Conservation (phyloP, 2,797 vertebrate species). For the Pangasius sanitwongsei region DNA sequence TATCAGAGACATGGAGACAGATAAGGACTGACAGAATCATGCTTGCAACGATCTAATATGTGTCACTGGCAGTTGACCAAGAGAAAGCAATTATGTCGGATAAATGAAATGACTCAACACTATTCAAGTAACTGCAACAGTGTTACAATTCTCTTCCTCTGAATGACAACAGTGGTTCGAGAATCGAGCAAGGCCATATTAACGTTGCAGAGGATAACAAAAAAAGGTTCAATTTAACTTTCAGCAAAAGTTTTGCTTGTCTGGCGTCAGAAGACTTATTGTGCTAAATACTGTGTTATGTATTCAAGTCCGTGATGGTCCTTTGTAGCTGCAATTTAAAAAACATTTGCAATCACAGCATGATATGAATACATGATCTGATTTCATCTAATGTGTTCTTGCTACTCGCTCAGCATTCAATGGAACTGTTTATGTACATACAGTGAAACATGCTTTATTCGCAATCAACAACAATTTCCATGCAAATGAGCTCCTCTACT, state of each 20-base stretch:
- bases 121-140: constrained; percentile 16
- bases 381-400: constrained; percentile 47
- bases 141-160: constrained; percentile 4
- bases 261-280: constrained; percentile 6
- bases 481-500: constrained; percentile 54
- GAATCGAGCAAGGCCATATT: neutral
- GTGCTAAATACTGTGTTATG: constrained; percentile 39
- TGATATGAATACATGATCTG: constrained; percentile 50
- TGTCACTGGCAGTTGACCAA: constrained; percentile 54
- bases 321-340: constrained; percentile 26
- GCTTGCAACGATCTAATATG: constrained; percentile 54
- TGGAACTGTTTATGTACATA: constrained; percentile 48
- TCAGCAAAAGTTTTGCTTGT: constrained; percentile 3
- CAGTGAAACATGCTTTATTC: constrained; percentile 49
- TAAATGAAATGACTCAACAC: constrained; percentile 48
- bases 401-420: constrained; percentile 38
- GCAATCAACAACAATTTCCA: constrained; percentile 58
- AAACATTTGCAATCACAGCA: constrained; percentile 43
- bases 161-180: constrained; percentile 10
- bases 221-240: constrained; percentile 8
- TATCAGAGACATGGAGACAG: constrained; percentile 58
- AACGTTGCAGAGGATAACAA: neutral
- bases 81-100: constrained; percentile 55
- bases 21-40: constrained; percentile 59
- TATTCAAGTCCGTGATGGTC: constrained; percentile 21